A percentile compares a stretch with the other conserved stretches of the same genome.
These are phyloP conservation scores for Diachasma alloeum DNA, from an alignment of 1,140 invertebrate species.

Conservation along the genomic window DNA sequence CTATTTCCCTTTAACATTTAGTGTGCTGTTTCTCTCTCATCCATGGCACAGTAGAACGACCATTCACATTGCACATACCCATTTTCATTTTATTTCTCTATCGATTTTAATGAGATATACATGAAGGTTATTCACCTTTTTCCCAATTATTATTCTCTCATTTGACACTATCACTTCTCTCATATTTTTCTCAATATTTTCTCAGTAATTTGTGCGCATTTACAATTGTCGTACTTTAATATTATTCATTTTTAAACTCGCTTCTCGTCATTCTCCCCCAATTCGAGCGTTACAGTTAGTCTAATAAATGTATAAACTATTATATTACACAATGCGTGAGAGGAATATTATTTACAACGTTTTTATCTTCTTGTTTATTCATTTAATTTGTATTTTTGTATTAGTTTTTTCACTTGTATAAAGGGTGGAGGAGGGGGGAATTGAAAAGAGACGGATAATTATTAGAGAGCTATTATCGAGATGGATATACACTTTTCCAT, in stretches of 20 bases:
- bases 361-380: background rate
- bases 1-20: background rate
- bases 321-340: constrained; percentile 23
- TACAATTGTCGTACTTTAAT: background rate
- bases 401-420: background rate
- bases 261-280: background rate
- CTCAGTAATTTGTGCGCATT: constrained; percentile 29
- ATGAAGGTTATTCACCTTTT: background rate
- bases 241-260: background rate
- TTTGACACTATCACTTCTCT: background rate
- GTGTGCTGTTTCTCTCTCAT: background rate
- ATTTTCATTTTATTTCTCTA: background rate
- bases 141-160: background rate
- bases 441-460: constrained; percentile 15
- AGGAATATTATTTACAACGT: constrained; percentile 14
- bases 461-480: constrained; percentile 18
- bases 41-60: constrained; percentile 1
- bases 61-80: background rate
- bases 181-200: background rate
- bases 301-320: constrained; percentile 20
- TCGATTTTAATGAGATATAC: constrained; percentile 11
- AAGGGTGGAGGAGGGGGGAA: background rate
- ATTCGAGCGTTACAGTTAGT: background rate
- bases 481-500: constrained; percentile 7
- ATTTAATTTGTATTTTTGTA: background rate